A percentile compares a stretch with the other conserved stretches of the same genome.
Evolutionary conservation across 2,797 vertebrate genomes (phyloP).

Genomic region (Poecilia velifera): DNA sequence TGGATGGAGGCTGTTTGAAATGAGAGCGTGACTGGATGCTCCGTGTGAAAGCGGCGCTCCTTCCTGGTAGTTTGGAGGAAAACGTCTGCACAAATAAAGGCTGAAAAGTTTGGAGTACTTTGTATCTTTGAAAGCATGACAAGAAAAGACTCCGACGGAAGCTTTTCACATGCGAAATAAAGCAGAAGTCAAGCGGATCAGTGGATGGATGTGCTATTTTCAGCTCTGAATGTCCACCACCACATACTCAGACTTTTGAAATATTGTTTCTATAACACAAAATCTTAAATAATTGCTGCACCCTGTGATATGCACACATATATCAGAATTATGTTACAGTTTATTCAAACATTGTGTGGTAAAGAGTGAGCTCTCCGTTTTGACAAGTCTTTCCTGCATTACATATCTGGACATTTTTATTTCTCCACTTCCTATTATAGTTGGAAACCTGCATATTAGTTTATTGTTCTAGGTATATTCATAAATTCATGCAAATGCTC

Average conservation of each 20-base stretch:
- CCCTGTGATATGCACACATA: neutral
- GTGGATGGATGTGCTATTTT: conserved; percentile 27
- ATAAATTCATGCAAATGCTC: too few relatives aligned
- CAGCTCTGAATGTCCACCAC: conserved; percentile 11
- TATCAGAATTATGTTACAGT: neutral
- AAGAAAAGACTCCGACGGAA: conserved; percentile 11
- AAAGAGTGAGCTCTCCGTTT: neutral
- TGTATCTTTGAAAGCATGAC: conserved; percentile 14
- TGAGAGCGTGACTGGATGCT: conserved; percentile 47
- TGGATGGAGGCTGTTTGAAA: conserved; percentile 50
- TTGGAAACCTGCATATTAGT: neutral
- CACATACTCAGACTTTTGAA: neutral
- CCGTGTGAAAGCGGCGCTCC: conserved; percentile 43
- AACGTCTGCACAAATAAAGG: conserved; percentile 39
- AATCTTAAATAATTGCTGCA: neutral
- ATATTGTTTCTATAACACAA: neutral
- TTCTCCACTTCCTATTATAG: neutral
- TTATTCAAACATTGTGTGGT: neutral
- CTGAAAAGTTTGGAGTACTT: conserved; percentile 10
- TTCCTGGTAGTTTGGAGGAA: conserved; percentile 40
- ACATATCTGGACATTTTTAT: neutral
- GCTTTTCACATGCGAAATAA: conserved; percentile 1
- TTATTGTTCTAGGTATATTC: neutral
- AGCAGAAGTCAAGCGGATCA: neutral
- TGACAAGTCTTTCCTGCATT: neutral